Base-by-base conservation (phyloP, 2,888 invertebrate genomes). In the Pandemis heparana region DNA sequence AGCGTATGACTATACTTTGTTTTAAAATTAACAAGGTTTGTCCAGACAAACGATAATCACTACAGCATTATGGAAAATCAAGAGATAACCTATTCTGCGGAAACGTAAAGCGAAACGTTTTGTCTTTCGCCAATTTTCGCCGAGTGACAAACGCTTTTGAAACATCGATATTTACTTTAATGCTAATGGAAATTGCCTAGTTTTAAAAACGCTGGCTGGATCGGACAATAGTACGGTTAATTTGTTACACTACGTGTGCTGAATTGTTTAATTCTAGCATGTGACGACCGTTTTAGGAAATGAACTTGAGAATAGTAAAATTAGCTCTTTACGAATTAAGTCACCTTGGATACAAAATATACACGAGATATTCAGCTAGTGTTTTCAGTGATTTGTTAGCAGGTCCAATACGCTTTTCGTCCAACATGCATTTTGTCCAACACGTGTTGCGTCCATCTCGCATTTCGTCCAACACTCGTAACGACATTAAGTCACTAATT, bases 161-260 rank as follows among this genome's bases (percentile, higher is more conserved):
- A 18, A 38, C 32, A 39, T 63, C 38, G 38, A 38, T 63, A 63
- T 69, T 74, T 74, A 74, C 70, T 74, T 65, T 51, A 65, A 74
- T 74, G 74, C 60, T 74, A 74, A 74, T 74, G 59, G 51, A 59
- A 65, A 60, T 60, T 69, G 69, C 38, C 60, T 14, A 32, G 64
- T 65, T 74, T 69, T 65, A n/a, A 56, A 61, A 70, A 65, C 65
- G 39, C 51, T 48, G 38, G 38, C 18, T 23, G 14, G 48, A 73
- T 23, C 56, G 18, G 46, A 59, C 68, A 59, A 41, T 62, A 16
- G 38, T 60, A 48, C 16, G 16, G 60, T n/a, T 51, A 65, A 70
- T 70, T 74, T 6, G 69, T 61, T 43, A 53, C 65, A 74, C 51
- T 41, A 39, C 9, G 64, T 51, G 59, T 32, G 62, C 53, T 16